Conservation (phyloP, 1,140 invertebrate species). For the Philopotamus ludificatus region DNA sequence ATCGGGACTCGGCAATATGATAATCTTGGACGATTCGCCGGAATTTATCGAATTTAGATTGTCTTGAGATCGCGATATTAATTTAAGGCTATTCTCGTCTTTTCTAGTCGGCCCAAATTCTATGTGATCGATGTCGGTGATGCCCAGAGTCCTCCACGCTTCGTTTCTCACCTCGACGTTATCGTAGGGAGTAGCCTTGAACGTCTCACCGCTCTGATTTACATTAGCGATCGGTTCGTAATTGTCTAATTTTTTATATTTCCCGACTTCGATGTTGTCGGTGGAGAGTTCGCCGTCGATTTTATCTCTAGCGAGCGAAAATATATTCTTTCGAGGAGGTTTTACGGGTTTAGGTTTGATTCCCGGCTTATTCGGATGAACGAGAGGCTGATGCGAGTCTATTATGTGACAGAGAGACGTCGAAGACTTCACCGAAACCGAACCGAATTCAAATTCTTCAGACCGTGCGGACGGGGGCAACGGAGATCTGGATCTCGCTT, state of each 20-base stretch:
- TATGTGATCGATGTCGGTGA: conserved; percentile 68
- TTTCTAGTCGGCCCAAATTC: conserved; percentile 51
- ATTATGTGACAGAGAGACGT: conserved; percentile 49
- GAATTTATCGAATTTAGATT: conserved; percentile 51
- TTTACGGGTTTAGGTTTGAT: conserved; percentile 65
- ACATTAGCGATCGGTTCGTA: conserved; percentile 54
- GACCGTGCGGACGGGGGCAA: conserved; percentile 64
- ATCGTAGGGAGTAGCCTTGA: conserved; percentile 61
- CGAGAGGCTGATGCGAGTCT: conserved; percentile 48
- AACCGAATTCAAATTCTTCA: conserved; percentile 53
- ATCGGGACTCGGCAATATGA: conserved; percentile 50
- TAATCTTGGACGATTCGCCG: conserved; percentile 52
- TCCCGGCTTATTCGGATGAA: conserved; percentile 51
- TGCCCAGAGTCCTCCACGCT: conserved; percentile 74
- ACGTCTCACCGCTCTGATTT: conserved; percentile 45
- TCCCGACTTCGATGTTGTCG: conserved; percentile 51
- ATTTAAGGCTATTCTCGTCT: conserved; percentile 50
- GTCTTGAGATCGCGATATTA: conserved; percentile 55
- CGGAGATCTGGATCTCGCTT: conserved; percentile 73
- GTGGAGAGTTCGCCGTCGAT: conserved; percentile 43
- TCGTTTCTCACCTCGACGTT: conserved; percentile 68
- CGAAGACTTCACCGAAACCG: conserved; percentile 52
- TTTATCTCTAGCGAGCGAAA: conserved; percentile 49
- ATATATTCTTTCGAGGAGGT: conserved; percentile 63
- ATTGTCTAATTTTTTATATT: conserved; percentile 52